Base-by-base conservation (phyloP, 1,140 invertebrate species). In the Drosophila busckii region DNA sequence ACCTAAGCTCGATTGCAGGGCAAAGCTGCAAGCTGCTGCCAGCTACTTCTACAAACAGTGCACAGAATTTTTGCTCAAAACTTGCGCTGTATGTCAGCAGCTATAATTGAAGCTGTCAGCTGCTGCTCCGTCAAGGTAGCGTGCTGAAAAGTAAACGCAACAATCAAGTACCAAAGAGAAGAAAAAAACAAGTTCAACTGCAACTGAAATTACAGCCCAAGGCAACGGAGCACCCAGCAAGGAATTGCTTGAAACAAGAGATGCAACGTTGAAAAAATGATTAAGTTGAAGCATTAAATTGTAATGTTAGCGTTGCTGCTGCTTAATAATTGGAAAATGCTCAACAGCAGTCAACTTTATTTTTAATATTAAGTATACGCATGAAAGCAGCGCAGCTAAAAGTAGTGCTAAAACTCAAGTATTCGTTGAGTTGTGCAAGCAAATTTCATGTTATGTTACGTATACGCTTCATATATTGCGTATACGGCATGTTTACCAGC, bases 161-260 rank as follows among this genome's bases (percentile, higher is more conserved):
- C 71, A 76, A 78, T 76, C 70, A 78, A 59, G 45, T 40, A 54
- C 49, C 49, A 71, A 50, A 48, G 70, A 54, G 49, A 48, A 49
- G 59, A 34, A 37, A 3, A 12, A 6, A 16, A 15, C n/a, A 15
- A 15, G 46, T 31, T 41, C 42, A 65, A 73, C 68, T 78, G 73
- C 71, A 78, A 80, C 71, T 78, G 68, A 63, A 80, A 78, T 71
- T 71, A 80, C 67, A 78, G 65, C 73, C 71, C 25, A 40, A 56
- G 73, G 71, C 71, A 59, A 44, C 1, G 44, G 26, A 50, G 59
- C 46, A 29, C 35, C 9, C 22, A 9, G 17, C 22, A 6, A 6
- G 1, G 2, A 53, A 60, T 60, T 60, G 56, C 56, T 41, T 54
- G 25, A 54, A 60, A 60, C 54, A 53, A 60, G 56, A 60, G 53